Base-by-base conservation (phyloP, 2,113 vertebrate genomes). In the Engystomops pustulosus region DNA sequence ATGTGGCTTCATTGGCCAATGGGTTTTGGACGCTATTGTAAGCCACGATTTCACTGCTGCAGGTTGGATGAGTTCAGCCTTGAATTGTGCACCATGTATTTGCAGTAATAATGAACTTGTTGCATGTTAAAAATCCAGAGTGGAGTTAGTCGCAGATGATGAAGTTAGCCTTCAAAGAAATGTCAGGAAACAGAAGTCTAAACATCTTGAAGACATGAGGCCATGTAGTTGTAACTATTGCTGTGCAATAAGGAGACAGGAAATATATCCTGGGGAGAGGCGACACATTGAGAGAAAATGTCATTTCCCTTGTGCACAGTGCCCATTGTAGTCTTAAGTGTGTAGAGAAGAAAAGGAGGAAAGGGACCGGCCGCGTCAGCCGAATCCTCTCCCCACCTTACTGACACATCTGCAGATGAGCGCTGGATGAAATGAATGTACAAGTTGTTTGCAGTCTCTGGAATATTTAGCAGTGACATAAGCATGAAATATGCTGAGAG, bases 231-330 rank as follows among this genome's bases (percentile, higher is more conserved):
- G 9, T 84, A 85, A 53, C 34, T 45, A 20, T 30, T 72, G 0
- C 34, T 86, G 67, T 79, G 72, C 76, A 78, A 84, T 80, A 86
- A 88, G 87, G 88, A 89, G 90, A 88, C 23, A 85, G 86, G 87
- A 91, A 92, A 87, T 86, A 72, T 87, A 88, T 89, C 85, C 85
- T 79, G 85, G 77, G 53, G 41, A 78, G 41, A 36, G 86, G 78
- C 72, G 87, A 88, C 75, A 89, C 89, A 87, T 87, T 88, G 88
- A 44, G 83, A 32, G 72, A 90, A 90, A 89, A 89, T 87, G 83
- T 87, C 51, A 78, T 87, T 89, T 91, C 87, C 86, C 88, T 90
- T 86, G 86, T 87, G 86, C 78, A 87, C 82, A 87, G 80, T 86
- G 79, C 76, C 81, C 86, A 87, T 85, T 87, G 83, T 85, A 41